These are phyloP conservation scores for Heliopora coerulea DNA, from an alignment of 92 coral and sea anemone genomes.

Conservation along the genomic window DNA sequence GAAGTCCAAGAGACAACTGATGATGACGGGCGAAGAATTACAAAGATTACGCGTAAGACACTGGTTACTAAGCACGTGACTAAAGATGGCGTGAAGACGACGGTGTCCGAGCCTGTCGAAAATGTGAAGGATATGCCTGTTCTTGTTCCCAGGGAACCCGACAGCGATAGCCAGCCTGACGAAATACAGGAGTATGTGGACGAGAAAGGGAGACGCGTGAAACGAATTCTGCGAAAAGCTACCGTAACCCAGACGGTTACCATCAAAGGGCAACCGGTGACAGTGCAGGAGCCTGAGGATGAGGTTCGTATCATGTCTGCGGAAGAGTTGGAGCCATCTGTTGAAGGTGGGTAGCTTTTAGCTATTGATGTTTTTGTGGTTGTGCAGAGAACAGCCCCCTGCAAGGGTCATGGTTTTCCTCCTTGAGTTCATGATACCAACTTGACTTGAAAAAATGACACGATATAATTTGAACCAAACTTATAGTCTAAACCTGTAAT, in stretches of 20 bases:
- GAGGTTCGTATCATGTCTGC: slow-evolving; percentile 20
- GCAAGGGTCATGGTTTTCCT: too few relatives aligned
- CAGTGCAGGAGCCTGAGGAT: slow-evolving; percentile 12
- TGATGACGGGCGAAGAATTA: slow-evolving; percentile 29
- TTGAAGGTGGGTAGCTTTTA: slow-evolving; percentile 28
- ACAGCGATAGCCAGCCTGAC: slow-evolving; percentile 31
- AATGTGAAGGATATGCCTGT: not conserved
- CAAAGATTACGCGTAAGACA: slow-evolving; percentile 32
- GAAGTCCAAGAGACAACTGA: slow-evolving; percentile 21
- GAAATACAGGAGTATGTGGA: slow-evolving; percentile 60
- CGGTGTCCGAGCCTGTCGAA: slow-evolving; percentile 29
- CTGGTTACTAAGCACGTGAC: slow-evolving; percentile 37
- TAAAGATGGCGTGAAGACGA: slow-evolving; percentile 43
- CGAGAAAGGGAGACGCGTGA: slow-evolving; percentile 57
- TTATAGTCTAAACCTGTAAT: too few relatives aligned
- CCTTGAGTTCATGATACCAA: too few relatives aligned
- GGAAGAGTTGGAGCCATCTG: slow-evolving; percentile 12
- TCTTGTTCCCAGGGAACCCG: slow-evolving; percentile 23
- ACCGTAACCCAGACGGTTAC: slow-evolving; percentile 43
- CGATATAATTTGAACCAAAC: too few relatives aligned
- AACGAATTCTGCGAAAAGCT: slow-evolving; percentile 45
- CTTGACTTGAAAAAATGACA: too few relatives aligned
- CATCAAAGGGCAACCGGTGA: slow-evolving; percentile 36
- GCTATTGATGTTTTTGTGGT: too few relatives aligned
- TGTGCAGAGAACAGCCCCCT: too few relatives aligned